phyloP scores from a whole-genome alignment of 2,888 invertebrate species.

The Stictocephala bisonia region DNA sequence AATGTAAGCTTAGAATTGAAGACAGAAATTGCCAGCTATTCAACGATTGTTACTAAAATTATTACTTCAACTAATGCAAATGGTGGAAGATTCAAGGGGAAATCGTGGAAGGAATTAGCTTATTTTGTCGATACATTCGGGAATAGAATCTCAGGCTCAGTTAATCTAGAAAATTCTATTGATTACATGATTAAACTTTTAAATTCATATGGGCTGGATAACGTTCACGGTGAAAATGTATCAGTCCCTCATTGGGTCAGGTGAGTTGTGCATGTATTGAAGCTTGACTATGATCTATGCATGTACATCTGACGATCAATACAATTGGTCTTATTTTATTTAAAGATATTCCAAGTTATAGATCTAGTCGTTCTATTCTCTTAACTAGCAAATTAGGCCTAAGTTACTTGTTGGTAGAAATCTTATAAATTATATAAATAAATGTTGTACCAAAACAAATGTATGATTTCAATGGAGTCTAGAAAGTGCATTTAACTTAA shows the following conservation, averaged over 20 bases:
- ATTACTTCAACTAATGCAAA: conserved; percentile 67
- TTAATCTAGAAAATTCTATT: conserved; percentile 74
- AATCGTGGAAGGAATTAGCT: conserved; percentile 69
- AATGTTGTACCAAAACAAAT: no score
- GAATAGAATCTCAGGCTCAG: conserved; percentile 72
- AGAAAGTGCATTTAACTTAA: no score
- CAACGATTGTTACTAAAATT: conserved; percentile 67
- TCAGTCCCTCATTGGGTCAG: conserved; percentile 71
- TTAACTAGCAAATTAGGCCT: no score
- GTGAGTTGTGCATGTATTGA: no score
- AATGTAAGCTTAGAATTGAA: conserved; percentile 23
- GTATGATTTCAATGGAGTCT: no score
- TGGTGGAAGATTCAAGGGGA: conserved; percentile 69
- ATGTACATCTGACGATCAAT: no score
- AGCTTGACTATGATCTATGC: no score
- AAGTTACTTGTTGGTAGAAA: no score
- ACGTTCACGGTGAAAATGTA: conserved; percentile 78
- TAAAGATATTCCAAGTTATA: no score
- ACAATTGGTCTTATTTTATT: no score
- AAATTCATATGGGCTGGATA: conserved; percentile 67
- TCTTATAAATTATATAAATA: no score
- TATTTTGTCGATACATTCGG: conserved; percentile 73
- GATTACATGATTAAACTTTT: conserved; percentile 72
- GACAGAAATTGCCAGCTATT: conserved; percentile 71
- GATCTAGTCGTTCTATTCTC: no score